Conservation (phyloP, 2,888 invertebrate species). For the Ephialtes manifestator region DNA sequence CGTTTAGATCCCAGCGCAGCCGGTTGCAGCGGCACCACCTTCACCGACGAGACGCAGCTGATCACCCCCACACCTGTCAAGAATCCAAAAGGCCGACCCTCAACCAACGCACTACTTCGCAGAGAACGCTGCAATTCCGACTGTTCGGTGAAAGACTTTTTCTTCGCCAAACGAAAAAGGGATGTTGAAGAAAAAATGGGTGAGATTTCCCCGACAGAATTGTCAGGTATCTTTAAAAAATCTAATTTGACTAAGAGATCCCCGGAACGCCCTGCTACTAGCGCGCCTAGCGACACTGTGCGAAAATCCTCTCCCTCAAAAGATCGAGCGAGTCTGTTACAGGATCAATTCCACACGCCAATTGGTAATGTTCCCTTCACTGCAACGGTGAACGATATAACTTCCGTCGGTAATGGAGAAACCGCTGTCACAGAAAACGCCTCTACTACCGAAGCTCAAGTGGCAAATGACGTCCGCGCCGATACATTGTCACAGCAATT, state of each 20-base stretch:
- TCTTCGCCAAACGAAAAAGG: conserved; percentile 22
- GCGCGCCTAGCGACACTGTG: not conserved
- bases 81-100: conserved; percentile 1
- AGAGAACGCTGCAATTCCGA: conserved; percentile 29
- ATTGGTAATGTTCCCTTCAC: not conserved
- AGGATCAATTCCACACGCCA: conserved; percentile 40
- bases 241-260: conserved; percentile 9
- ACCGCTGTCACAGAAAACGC: conserved; percentile 2
- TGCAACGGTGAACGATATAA: not conserved
- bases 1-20: conserved; percentile 12
- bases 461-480: not conserved
- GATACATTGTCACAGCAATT: conserved; percentile 27
- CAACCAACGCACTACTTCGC: not conserved
- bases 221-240: not conserved
- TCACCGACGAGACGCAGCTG: conserved; percentile 12
- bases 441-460: conserved; percentile 9
- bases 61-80: conserved; percentile 35
- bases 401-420: conserved; percentile 13
- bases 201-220: conserved; percentile 7
- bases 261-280: not conserved
- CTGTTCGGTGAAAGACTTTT: conserved; percentile 22
- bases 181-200: conserved; percentile 17
- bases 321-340: not conserved
- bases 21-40: not conserved
- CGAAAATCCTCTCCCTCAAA: not conserved